Percentiles rank a stretch among this genome's conserved stretches.
Conservation (phyloP, 2,113 vertebrate genomes). For the Peucedramus taeniatus region DNA sequence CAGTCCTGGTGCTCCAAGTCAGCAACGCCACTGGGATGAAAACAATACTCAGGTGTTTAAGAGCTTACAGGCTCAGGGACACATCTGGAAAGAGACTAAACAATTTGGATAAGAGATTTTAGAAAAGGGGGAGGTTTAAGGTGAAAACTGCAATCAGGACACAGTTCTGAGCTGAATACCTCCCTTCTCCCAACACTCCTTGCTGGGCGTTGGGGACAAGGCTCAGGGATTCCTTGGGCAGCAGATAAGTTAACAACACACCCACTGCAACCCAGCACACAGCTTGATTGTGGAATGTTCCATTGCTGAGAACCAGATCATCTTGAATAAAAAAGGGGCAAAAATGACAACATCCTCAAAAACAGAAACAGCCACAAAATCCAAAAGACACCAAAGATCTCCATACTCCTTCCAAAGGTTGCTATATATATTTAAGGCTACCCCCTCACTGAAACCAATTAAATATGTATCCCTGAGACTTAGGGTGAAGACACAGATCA, state of each 20-base stretch:
- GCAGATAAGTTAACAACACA: background rate
- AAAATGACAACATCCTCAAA: background rate
- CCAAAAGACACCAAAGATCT: background rate
- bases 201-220: background rate
- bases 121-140: background rate
- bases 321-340: background rate
- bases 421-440: background rate
- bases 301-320: background rate
- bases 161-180: background rate
- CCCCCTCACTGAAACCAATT: background rate
- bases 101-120: background rate
- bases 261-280: rapidly evolving
- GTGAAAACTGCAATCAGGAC: background rate
- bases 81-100: background rate
- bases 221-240: background rate
- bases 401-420: background rate
- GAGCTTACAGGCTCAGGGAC: background rate
- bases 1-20: background rate
- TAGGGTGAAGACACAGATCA: background rate
- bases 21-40: background rate
- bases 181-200: background rate
- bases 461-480: background rate
- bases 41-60: background rate
- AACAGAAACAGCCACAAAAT: background rate
- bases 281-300: background rate